Base-by-base conservation (phyloP, 2,888 invertebrate genomes). In the Adineta ricciae region DNA sequence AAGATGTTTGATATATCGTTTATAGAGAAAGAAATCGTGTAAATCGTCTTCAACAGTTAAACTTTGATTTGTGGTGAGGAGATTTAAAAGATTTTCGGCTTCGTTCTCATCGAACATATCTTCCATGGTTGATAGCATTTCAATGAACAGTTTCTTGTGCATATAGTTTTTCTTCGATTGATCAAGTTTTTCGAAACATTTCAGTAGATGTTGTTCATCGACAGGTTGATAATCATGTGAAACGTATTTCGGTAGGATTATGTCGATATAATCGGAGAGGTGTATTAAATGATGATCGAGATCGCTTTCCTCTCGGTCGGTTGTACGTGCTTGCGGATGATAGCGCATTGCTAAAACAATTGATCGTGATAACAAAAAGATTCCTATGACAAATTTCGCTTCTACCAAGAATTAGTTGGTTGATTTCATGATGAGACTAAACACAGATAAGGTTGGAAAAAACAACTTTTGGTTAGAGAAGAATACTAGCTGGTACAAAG, bases 1-100 rank as follows among this genome's bases (percentile, higher is more conserved):
- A 41, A 78, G 41, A 78, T 78, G 78, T 78, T 78, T 78, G 41
- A 78, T 78, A 41, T 78, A 78, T 41, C 78, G 78, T 78, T 78
- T 78, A 41, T 78, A 78, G 11, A 24, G 24, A 78, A 78, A 78
- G 41, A 78, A 78, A 9, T 78, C 78, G 24, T 16, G 24, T 41
- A 38, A 38, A 41, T 41, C 41, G 24, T 24, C n/a, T 41, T 24
- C n/a, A 11, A n/a, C 9, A 1, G 38, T 36, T 78, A 78, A 41
- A 41, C 36, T 78, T 41, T 78, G 9, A 41, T 78, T 41, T 78
- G 38, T 78, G 0, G 36, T n/a, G 38, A 78, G 41, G n/a, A 78
- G 41, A 41, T 78, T 24, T 24, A 78, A 41, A 41, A 78, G 41
- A 78, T 78, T 41, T 7, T 78, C 24, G 0, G 78, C 21, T 41